A percentile compares a stretch with the other conserved stretches of the same genome.
Conservation (phyloP, 2,113 vertebrate genomes). For the Halichoeres trimaculatus region DNA sequence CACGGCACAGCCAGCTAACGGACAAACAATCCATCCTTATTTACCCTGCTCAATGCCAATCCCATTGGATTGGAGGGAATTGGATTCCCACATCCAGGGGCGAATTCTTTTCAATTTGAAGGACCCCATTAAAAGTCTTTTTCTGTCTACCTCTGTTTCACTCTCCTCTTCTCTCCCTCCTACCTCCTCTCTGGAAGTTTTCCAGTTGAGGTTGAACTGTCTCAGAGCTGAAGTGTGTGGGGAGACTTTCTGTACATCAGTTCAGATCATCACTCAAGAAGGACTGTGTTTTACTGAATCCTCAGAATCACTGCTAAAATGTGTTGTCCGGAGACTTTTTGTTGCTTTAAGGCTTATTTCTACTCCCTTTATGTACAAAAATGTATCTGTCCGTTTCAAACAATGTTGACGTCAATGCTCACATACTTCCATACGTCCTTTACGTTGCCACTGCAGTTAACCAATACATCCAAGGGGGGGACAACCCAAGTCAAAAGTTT, state of each 20-base stretch:
- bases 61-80: constrained; percentile 73
- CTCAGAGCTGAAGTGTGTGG: not conserved
- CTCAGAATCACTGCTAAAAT: no score
- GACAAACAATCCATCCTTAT: constrained; percentile 84
- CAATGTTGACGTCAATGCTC: no score
- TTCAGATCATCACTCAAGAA: not conserved
- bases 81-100: constrained; percentile 79
- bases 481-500: no score
- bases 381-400: no score
- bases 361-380: no score
- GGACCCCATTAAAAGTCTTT: constrained; percentile 74
- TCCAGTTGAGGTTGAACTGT: constrained; percentile 7
- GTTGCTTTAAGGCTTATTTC: not conserved
- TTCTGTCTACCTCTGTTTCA: constrained; percentile 47
- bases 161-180: constrained; percentile 22
- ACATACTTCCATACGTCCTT: no score
- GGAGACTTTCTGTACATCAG: not conserved
- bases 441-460: no score
- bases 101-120: constrained; percentile 77
- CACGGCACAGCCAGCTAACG: constrained; percentile 71
- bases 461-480: no score
- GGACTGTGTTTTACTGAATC: no score
- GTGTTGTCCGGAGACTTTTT: not conserved
- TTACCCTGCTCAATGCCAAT: constrained; percentile 81
- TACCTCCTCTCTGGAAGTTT: constrained; percentile 35